Conservation (phyloP, 2,113 vertebrate species). For the Catharus minimus region DNA sequence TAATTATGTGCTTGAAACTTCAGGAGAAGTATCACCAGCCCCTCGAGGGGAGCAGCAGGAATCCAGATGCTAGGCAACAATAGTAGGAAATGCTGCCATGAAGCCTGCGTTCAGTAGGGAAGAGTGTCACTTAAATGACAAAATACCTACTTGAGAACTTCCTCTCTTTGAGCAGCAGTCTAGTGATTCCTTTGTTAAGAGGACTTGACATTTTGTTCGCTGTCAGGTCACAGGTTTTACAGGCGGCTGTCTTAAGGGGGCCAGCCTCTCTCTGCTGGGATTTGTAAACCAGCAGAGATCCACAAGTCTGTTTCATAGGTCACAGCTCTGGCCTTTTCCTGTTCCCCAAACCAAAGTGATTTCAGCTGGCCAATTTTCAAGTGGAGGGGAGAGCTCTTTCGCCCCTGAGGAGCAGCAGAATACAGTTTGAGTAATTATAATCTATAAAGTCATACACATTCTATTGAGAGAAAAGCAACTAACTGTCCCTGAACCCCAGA, state of each 20-base stretch:
- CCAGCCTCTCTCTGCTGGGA: neutral
- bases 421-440: neutral
- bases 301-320: neutral
- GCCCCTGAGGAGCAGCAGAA: neutral
- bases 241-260: neutral
- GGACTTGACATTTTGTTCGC: neutral
- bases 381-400: neutral
- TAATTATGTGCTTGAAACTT: constrained; percentile 20
- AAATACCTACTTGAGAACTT: constrained; percentile 46
- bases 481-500: neutral
- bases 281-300: neutral
- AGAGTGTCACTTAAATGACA: constrained; percentile 31
- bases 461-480: neutral
- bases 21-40: neutral
- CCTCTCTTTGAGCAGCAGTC: neutral
- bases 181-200: neutral
- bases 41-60: constrained; percentile 9
- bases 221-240: neutral
- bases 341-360: neutral
- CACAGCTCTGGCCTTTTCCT: neutral
- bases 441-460: neutral
- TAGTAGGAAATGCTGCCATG: constrained; percentile 15
- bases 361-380: neutral
- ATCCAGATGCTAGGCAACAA: constrained; percentile 51
- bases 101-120: constrained; percentile 4